Evolutionary conservation across 2,888 invertebrate genomes (phyloP), one percentile per base, ranked within the genome.

Genomic region (Fragum whitleyi): DNA sequence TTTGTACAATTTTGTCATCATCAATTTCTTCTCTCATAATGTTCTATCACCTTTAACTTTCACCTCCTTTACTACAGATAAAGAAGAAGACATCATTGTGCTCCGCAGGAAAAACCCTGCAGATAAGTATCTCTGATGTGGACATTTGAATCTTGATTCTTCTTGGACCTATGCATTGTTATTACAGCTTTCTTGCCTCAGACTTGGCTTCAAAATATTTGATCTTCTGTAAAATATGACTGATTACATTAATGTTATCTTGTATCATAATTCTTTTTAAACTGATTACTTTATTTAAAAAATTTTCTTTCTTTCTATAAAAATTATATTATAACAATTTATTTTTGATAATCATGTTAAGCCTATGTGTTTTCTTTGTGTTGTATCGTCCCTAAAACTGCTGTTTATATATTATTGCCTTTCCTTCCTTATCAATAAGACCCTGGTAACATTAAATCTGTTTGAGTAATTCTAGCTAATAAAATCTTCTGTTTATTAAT

Each of bases 91-190:
- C 9, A 65, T 47, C 29, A 28, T 53, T 21, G 29, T 65, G 21
- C 73, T 62, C 16, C 51, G 73, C 73, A 42, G 62, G 51, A 73
- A 73, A 32, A 26, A 21, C 28, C 42, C 65, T 65, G 39, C 73
- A 73, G 73, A 73, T 73, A 73, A 73, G 73, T 73, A 73, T 73
- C 29, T 51, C 59, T 57, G 59, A 61, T 72, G 72, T 57, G 72
- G 16, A 36, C 21, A 62, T 47, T 71, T 57, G 57, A 65, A 65
- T 65, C 65, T 65, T 65, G 65, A 65, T 19, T 42, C 62, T 26
- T 26, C 42, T 42, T 65, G 65, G 65, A 2, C 65, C 61, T 28
- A 61, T 61, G 61, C 61, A 32, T 61, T 23, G 32, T 65, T 65
- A 42, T 65, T 36, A 23, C 65, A 42, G 65, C 65, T 65, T 65